Conservation (phyloP, 2,113 vertebrate genomes). For the Anguilla japonica region DNA sequence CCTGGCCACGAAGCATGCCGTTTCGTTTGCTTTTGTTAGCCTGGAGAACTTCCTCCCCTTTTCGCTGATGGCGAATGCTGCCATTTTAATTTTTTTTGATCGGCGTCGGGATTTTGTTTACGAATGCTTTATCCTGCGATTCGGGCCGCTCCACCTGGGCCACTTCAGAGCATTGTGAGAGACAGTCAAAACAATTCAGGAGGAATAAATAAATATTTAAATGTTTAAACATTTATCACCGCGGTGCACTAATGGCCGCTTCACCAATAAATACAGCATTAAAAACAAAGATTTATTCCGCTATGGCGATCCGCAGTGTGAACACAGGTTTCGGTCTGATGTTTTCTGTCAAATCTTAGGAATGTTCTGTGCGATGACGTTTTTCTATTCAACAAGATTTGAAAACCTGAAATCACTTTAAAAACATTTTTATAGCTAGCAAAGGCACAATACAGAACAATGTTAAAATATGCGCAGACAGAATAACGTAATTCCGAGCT, state of each 20-base stretch:
- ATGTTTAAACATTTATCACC: background rate
- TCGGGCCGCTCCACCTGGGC: background rate
- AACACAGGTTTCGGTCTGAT: background rate
- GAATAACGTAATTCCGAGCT: background rate
- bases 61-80: background rate
- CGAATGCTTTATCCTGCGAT: background rate
- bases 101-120: background rate
- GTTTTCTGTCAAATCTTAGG: no score
- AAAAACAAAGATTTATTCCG: no score
- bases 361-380: no score
- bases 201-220: background rate
- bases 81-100: background rate
- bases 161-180: background rate
- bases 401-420: no score
- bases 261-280: background rate
- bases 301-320: background rate
- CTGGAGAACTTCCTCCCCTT: background rate
- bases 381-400: no score
- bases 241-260: background rate
- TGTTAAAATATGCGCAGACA: no score
- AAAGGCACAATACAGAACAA: no score
- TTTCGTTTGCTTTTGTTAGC: no score
- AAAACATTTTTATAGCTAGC: no score
- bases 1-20: no score
- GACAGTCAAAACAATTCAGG: background rate